These are phyloP conservation scores for Murina feae DNA, from an alignment of 2,113 vertebrate species.

Conservation along the genomic window DNA sequence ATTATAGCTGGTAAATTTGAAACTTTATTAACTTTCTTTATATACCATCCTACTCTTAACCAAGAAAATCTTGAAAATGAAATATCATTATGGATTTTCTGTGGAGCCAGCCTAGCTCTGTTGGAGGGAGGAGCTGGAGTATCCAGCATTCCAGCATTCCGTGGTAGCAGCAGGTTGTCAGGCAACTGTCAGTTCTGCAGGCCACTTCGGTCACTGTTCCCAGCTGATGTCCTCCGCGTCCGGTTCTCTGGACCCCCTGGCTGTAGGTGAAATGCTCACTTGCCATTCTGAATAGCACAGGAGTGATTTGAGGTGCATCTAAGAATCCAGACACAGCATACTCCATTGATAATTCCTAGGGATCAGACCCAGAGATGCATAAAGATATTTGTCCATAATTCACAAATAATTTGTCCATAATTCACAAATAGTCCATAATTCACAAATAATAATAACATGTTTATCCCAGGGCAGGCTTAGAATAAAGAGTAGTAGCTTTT, in stretches of 20 bases:
- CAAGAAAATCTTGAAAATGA: neutral
- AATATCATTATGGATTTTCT: neutral
- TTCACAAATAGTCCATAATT: too few relatives aligned
- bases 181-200: neutral
- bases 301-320: neutral
- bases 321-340: neutral
- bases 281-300: neutral
- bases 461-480: neutral
- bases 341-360: neutral
- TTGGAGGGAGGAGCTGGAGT: accelerated
- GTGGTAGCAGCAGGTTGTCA: neutral
- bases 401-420: neutral
- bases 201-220: neutral
- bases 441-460: too few relatives aligned
- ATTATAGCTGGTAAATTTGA: neutral
- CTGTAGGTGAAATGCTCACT: neutral
- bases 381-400: neutral
- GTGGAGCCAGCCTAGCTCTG: neutral
- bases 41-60: neutral
- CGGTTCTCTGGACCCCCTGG: neutral
- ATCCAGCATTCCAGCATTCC: neutral
- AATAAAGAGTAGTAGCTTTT: neutral
- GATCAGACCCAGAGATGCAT: neutral
- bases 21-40: neutral
- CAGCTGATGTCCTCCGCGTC: too few relatives aligned